Evolutionary conservation across 2,888 invertebrate genomes (phyloP).

Genomic region (Acrobasis suavella): DNA sequence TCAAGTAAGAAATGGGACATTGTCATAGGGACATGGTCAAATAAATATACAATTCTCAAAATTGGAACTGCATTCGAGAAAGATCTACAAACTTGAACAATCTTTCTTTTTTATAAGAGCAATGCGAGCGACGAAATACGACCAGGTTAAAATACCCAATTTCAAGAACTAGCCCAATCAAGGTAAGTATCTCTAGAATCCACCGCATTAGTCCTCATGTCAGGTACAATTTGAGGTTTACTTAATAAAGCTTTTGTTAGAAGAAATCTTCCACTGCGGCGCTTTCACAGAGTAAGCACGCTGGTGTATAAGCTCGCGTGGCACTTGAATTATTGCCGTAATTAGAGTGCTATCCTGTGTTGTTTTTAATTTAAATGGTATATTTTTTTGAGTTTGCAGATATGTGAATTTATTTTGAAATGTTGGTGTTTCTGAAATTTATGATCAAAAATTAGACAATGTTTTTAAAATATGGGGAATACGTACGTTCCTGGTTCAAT

Average conservation of each 20-base stretch:
- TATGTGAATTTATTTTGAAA: background rate
- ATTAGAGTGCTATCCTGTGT: constrained; percentile 14
- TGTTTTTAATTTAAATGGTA: constrained; percentile 5
- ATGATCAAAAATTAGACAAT: no score
- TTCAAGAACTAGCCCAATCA: constrained; percentile 6
- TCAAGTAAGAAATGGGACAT: no score
- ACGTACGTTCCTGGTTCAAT: no score
- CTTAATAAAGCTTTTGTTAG: constrained; percentile 9
- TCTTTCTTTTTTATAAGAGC: background rate
- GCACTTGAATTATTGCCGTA: constrained; percentile 10
- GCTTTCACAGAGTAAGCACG: constrained; percentile 12
- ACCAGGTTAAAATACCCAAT: background rate
- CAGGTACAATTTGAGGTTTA: constrained; percentile 11
- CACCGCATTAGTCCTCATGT: constrained; percentile 1
- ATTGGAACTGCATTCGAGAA: no score
- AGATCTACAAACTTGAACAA: no score
- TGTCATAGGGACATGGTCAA: no score
- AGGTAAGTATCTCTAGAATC: background rate
- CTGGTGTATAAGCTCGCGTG: constrained; percentile 10
- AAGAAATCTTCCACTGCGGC: constrained; percentile 6
- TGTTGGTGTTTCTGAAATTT: background rate
- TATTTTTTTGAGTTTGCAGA: background rate
- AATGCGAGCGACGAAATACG: background rate
- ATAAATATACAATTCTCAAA: no score
- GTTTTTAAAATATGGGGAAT: no score